Base-by-base conservation (phyloP, 2,797 vertebrate species). In the Mus spretus region DNA sequence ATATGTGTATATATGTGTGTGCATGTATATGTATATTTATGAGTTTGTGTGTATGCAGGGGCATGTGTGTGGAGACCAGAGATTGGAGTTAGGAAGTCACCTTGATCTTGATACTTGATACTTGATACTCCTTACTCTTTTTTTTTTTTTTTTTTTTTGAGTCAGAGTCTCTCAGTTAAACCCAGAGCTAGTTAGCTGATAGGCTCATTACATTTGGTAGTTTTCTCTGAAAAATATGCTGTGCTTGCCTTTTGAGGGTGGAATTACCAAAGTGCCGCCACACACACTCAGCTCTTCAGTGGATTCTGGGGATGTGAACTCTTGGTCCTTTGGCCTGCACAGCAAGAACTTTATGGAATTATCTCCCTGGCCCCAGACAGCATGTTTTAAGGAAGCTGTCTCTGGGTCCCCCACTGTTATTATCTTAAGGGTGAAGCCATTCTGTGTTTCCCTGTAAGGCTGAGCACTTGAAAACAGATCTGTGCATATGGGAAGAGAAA, bases 351-450 rank as follows among this genome's bases (percentile, higher is more conserved):
- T 67, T n/a, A 34, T 67, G 20, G 22, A 88, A 94, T 8, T 28
- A 20, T 72, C 50, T 57, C 22, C n/a, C n/a, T 50, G 11, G 12
- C n/a, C 50, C 24, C 44, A 70, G 20, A 67, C 24, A 44, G 17
- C 24, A 40, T 75, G 24, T 85, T 97, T 40, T 89, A 82, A 90
- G 88, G 95, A 93, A 96, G 40, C 8, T 93, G 65, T 96, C 55
- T 77, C 40, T 55, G 88, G 77, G 37, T 90, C 96, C 44, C 28
- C 92, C 28, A 22, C 61, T 79, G 65, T 89, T 34, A 0, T 34
- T 26, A 34, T 81, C 28, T 6, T 85, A 77, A 80, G 78, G n/a
- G 61, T n/a, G 1, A 22, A 80, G 81, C 65, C 75, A 40, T 87
- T 93, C 50, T 80, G 57, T 55, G 61, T 78, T 90, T 67, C 65